phyloP scores from a whole-genome alignment of 2,113 vertebrate genomes.

The Xenopus laevis region DNA sequence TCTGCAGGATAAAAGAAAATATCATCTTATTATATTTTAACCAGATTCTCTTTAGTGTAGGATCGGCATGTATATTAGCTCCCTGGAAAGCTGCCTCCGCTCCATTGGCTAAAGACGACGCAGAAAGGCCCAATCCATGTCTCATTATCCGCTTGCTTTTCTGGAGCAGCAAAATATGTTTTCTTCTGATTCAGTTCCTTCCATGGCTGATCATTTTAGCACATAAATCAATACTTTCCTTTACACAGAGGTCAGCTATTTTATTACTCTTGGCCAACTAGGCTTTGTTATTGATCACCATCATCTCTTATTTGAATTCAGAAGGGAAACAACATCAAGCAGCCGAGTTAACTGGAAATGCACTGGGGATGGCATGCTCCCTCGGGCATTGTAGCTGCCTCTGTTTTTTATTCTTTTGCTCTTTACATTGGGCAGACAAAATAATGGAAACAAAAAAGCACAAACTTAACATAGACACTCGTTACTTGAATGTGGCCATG shows the following conservation, averaged over 20 bases:
- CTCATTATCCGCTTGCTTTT: slow-evolving; percentile 13
- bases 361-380: slow-evolving; percentile 16
- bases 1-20: no score
- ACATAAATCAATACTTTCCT: slow-evolving; percentile 33
- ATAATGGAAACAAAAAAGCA: no score
- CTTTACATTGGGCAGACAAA: no score
- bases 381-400: not conserved
- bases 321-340: slow-evolving; percentile 36
- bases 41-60: no score
- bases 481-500: no score
- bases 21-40: no score
- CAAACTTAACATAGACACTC: no score
- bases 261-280: slow-evolving; percentile 38
- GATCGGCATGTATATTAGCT: no score
- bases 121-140: not conserved
- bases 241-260: slow-evolving; percentile 43
- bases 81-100: no score
- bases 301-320: slow-evolving; percentile 44
- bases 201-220: slow-evolving; percentile 36
- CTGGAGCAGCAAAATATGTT: slow-evolving; percentile 30
- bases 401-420: no score
- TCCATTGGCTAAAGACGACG: no score
- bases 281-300: slow-evolving; percentile 36
- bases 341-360: slow-evolving; percentile 42
- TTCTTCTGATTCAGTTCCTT: slow-evolving; percentile 33